Conservation (phyloP, 2,888 invertebrate species). For the Lasioglossum marginatum region DNA sequence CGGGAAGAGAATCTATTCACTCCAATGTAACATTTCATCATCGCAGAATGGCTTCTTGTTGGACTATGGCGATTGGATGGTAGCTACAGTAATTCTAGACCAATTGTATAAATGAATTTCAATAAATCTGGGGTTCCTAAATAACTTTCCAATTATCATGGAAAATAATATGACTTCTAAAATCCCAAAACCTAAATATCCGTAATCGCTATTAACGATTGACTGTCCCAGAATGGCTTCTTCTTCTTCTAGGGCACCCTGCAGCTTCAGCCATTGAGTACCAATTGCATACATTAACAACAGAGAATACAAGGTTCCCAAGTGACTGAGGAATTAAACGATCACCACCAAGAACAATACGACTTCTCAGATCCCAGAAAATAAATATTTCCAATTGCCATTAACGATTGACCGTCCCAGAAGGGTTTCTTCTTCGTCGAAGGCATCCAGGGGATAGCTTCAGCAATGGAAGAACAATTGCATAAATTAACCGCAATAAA, state of each 20-base stretch:
- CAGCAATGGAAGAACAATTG: background rate
- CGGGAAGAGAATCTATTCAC: background rate
- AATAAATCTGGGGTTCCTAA: too few species aligned
- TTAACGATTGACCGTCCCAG: background rate
- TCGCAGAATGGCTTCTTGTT: background rate
- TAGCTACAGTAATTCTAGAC: background rate
- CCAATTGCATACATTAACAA: background rate
- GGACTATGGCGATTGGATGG: background rate
- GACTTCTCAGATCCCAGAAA: background rate
- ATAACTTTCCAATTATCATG: too few species aligned
- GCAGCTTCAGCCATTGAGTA: background rate
- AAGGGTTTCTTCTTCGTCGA: background rate
- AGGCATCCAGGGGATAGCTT: background rate
- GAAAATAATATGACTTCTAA: too few species aligned
- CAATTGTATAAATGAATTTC: too few species aligned
- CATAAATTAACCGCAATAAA: constrained; percentile 27
- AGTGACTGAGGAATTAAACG: background rate
- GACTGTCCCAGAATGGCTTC: background rate
- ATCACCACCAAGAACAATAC: background rate
- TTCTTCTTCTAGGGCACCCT: background rate
- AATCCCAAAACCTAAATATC: background rate
- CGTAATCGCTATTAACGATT: background rate
- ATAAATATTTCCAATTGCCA: background rate
- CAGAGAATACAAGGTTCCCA: background rate
- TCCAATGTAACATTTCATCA: background rate